phyloP scores from a whole-genome alignment of 2,888 invertebrate genomes.

The Drosophila longiperda region DNA sequence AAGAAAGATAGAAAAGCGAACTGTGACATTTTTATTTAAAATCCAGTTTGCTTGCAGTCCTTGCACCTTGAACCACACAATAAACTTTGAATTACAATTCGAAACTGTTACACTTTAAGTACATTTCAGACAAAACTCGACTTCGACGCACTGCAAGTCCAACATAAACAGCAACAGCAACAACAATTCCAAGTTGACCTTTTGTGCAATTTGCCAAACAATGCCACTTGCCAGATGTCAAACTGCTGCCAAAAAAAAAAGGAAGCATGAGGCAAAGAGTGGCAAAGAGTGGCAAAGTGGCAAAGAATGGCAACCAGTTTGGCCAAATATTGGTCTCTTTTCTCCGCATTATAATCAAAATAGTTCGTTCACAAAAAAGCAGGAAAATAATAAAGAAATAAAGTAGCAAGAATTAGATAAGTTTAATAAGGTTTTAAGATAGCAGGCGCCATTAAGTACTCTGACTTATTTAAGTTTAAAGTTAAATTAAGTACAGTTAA shows the following conservation, averaged over 20 bases:
- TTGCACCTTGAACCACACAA: conserved; percentile 15
- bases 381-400: neutral
- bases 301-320: conserved; percentile 1
- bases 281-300: conserved; percentile 5
- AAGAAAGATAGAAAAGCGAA: neutral
- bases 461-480: conserved; percentile 4
- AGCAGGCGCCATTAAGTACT: conserved; percentile 16
- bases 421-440: conserved; percentile 45
- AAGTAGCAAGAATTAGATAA: conserved; percentile 48
- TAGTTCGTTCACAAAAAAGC: neutral
- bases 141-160: neutral
- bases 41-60: neutral
- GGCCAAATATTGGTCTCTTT: conserved; percentile 23
- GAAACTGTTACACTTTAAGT: conserved; percentile 50
- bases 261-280: neutral
- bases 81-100: conserved; percentile 51
- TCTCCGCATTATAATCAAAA: conserved; percentile 17
- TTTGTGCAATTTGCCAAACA: conserved; percentile 39
- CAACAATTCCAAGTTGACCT: conserved; percentile 40
- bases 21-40: conserved; percentile 10
- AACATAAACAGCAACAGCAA: neutral
- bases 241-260: conserved; percentile 3
- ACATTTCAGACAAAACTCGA: conserved; percentile 36
- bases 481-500: neutral
- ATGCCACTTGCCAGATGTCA: conserved; percentile 31